phyloP scores from a whole-genome alignment of 2,797 vertebrate species.

The Hydrocynus forskahlii region DNA sequence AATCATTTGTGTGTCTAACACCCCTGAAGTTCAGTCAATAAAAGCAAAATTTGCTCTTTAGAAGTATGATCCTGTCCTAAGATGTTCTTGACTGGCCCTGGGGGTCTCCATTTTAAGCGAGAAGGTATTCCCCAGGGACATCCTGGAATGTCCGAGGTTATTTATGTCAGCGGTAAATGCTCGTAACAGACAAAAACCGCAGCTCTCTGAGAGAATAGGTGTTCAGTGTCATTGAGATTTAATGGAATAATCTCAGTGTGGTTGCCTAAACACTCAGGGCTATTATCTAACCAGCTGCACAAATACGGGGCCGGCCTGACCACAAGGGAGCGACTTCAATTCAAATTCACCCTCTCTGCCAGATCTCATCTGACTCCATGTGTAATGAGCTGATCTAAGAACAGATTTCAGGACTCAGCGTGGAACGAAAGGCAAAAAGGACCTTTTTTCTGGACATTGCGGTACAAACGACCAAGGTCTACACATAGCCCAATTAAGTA shows the following conservation, averaged over 20 bases:
- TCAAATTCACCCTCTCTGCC: constrained; percentile 37
- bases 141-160: constrained; percentile 14
- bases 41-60: no score
- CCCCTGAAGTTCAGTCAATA: no score
- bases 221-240: constrained; percentile 49
- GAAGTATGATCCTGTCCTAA: no score
- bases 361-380: constrained; percentile 20
- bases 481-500: no score
- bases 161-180: constrained; percentile 36
- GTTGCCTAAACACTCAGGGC: constrained; percentile 49
- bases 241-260: constrained; percentile 42
- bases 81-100: background rate
- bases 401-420: background rate
- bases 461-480: no score
- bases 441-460: no score
- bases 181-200: constrained; percentile 17
- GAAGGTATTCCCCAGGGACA: constrained; percentile 15
- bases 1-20: no score
- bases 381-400: background rate
- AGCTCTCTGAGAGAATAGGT: constrained; percentile 3
- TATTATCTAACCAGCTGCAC: constrained; percentile 61
- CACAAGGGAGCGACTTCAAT: constrained; percentile 42
- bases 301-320: constrained; percentile 54
- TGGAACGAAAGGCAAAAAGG: background rate
- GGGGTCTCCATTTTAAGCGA: background rate